phyloP scores from a whole-genome alignment of 2,113 vertebrate species.

The Mormoops blainvillei region DNA sequence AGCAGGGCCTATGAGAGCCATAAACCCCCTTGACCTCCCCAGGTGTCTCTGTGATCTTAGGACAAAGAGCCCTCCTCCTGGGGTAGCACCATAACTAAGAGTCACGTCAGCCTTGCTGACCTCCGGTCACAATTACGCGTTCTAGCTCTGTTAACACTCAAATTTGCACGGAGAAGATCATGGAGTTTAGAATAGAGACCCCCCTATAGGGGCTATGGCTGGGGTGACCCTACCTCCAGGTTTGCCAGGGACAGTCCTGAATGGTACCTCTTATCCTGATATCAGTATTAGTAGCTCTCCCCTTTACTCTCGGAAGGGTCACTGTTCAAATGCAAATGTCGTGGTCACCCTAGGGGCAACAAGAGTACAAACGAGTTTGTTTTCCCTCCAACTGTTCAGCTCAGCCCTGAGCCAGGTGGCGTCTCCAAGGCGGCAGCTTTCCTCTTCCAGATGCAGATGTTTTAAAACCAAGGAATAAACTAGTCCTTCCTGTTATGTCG shows the following conservation, averaged over 20 bases:
- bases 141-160: background rate
- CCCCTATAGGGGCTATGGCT: background rate
- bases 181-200: background rate
- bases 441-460: background rate
- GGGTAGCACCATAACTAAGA: background rate
- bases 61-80: background rate
- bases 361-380: background rate
- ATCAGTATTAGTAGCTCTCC: background rate
- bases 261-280: background rate
- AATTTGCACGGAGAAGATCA: background rate
- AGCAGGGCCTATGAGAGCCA: background rate
- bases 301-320: background rate
- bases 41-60: background rate
- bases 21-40: background rate
- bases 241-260: background rate
- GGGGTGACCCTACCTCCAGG: too few relatives aligned
- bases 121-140: background rate
- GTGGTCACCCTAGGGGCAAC: background rate
- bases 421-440: background rate
- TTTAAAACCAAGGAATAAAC: too few relatives aligned
- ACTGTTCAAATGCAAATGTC: background rate
- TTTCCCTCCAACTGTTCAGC: background rate
- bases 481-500: accelerated
- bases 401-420: background rate
- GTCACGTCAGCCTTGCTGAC: background rate